Conservation (phyloP, 2,113 vertebrate species). For the Pomatostomus ruficeps region DNA sequence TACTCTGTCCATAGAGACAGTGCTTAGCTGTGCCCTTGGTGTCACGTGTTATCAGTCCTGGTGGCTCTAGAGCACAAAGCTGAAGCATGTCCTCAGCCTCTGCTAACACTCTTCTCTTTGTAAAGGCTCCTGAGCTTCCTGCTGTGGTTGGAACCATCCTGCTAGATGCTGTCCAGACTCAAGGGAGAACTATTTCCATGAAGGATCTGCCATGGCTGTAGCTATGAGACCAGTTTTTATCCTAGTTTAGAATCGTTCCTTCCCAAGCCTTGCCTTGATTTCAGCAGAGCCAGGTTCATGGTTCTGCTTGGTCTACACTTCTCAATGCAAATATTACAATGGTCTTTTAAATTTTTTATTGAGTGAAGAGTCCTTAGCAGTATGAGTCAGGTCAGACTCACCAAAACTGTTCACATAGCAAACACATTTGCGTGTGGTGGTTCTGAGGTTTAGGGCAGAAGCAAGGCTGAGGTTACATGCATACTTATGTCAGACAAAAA, state of each 20-base stretch:
- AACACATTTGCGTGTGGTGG: not conserved
- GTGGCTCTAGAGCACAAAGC: not conserved
- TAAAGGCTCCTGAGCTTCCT: not conserved
- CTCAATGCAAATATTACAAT: not conserved
- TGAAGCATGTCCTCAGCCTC: not conserved
- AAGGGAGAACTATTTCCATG: not conserved
- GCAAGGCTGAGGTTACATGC: not conserved
- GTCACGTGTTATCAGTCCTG: accelerated
- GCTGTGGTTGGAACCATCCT: not conserved
- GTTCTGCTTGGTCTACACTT: not conserved
- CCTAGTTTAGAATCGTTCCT: accelerated
- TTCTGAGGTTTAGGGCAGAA: not conserved
- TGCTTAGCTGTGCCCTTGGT: not conserved
- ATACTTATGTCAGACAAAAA: not conserved
- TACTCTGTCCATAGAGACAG: not conserved
- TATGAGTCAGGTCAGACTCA: not conserved
- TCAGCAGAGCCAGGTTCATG: not conserved
- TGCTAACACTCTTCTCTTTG: not conserved
- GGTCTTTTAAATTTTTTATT: not conserved
- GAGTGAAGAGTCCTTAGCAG: not conserved
- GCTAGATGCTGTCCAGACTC: not conserved
- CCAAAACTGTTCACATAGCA: not conserved
- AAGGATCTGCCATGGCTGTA: not conserved
- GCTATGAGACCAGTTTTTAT: not conserved
- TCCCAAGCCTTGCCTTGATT: not conserved